Conservation (phyloP, 30 jellyfish, hydroid and myxozoan genomes). For the Rhopilema esculentum region DNA sequence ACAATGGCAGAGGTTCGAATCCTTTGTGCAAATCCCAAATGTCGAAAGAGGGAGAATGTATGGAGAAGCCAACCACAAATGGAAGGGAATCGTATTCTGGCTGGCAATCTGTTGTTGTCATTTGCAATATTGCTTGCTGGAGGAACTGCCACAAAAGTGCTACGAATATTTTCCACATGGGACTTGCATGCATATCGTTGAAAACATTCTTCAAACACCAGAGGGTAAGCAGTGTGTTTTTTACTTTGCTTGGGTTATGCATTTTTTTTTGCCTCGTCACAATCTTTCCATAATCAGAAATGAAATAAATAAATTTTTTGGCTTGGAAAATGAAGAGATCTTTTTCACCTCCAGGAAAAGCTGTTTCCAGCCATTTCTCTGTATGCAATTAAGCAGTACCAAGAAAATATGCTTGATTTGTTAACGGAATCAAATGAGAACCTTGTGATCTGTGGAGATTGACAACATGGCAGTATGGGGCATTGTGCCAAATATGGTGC, state of each 20-base stretch:
- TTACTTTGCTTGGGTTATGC: not conserved
- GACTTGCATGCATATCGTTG: conserved; percentile 40
- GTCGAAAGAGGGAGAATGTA: conserved; percentile 14
- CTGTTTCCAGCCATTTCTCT: not conserved
- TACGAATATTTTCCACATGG: conserved; percentile 30
- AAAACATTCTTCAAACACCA: conserved; percentile 53
- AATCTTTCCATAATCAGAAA: not conserved
- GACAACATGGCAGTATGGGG: conserved; percentile 30
- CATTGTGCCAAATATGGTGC: conserved; percentile 25
- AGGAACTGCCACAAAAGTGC: conserved; percentile 37
- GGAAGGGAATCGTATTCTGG: conserved; percentile 29
- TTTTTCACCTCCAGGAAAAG: not conserved
- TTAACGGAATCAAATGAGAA: not conserved
- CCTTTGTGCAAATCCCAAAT: conserved; percentile 13
- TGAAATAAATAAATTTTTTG: not conserved
- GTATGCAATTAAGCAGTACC: too few relatives aligned
- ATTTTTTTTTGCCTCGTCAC: not conserved
- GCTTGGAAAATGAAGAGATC: not conserved
- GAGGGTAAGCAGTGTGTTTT: conserved; percentile 32
- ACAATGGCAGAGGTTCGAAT: conserved; percentile 34
- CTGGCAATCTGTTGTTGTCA: conserved; percentile 48
- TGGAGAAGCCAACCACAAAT: conserved; percentile 60
- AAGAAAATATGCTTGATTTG: not conserved
- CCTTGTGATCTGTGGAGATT: not conserved
- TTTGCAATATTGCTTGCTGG: conserved; percentile 28